Evolutionary conservation across 2,888 invertebrate genomes (phyloP).

Genomic region (Opisthograptis luteolata): DNA sequence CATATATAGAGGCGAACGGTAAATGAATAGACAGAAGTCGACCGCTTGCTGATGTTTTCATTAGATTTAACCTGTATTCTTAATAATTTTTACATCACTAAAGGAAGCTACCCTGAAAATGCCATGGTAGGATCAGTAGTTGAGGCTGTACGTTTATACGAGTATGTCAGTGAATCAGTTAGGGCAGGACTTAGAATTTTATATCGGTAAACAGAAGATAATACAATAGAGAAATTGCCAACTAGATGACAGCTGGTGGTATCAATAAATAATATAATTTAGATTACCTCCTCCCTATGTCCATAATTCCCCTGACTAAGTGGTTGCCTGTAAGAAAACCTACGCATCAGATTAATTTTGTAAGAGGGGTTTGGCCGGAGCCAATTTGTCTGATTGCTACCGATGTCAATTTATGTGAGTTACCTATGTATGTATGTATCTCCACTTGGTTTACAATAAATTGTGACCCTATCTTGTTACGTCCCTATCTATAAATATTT

Average conservation of each 20-base stretch:
- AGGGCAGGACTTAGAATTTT: too few relatives aligned
- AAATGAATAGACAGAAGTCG: too few relatives aligned
- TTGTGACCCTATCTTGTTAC: constrained; percentile 78
- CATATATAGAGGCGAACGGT: too few relatives aligned
- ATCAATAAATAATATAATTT: constrained; percentile 52
- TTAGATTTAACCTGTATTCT: too few relatives aligned
- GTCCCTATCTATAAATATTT: constrained; percentile 83
- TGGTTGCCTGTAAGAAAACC: constrained; percentile 79
- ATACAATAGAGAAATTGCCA: neutral
- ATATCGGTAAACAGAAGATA: too few relatives aligned
- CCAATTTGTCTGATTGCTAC: constrained; percentile 85
- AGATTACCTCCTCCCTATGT: constrained; percentile 46
- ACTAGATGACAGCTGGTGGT: constrained; percentile 21
- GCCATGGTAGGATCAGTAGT: too few relatives aligned
- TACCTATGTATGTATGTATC: constrained; percentile 62
- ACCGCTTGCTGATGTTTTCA: too few relatives aligned
- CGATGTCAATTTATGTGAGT: constrained; percentile 75
- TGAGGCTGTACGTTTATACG: too few relatives aligned
- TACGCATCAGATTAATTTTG: constrained; percentile 80
- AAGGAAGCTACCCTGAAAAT: too few relatives aligned
- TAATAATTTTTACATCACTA: too few relatives aligned
- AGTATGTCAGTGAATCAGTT: too few relatives aligned
- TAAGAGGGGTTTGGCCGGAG: constrained; percentile 77
- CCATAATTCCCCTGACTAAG: constrained; percentile 67
- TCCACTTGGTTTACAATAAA: constrained; percentile 77